A percentile compares a stretch with the other conserved stretches of the same genome.
Evolutionary conservation across 2,797 vertebrate genomes (phyloP).

Genomic region (Pseudochaenichthys georgianus): DNA sequence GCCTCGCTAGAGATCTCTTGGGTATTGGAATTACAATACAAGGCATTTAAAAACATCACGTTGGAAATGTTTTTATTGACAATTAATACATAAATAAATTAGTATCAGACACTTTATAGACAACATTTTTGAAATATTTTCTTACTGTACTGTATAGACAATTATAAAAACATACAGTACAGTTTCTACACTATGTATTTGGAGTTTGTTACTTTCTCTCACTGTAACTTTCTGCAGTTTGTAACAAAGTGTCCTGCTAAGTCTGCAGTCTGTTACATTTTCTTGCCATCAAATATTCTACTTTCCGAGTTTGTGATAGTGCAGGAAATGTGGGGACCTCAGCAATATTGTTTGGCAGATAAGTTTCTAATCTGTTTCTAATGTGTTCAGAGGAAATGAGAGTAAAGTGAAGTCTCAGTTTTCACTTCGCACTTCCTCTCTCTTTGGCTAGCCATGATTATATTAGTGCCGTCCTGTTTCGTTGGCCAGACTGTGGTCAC

Average conservation of each 20-base stretch:
- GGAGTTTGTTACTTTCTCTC: background rate
- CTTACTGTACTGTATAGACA: background rate
- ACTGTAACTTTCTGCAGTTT: constrained; percentile 8
- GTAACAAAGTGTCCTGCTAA: constrained; percentile 24
- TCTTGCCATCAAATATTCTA: too few species aligned
- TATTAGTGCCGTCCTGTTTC: constrained; percentile 2
- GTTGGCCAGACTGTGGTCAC: constrained; percentile 25
- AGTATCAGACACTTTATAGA: too few species aligned
- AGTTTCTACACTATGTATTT: background rate
- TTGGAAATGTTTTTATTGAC: too few species aligned
- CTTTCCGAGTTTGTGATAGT: background rate
- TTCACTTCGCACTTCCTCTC: constrained; percentile 31
- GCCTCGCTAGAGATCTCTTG: too few species aligned
- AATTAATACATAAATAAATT: too few species aligned
- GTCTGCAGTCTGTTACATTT: constrained; percentile 40
- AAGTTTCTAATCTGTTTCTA: constrained; percentile 20
- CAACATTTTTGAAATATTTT: too few species aligned
- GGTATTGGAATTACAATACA: too few species aligned
- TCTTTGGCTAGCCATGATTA: constrained; percentile 7
- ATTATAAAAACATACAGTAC: background rate
- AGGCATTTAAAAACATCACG: too few species aligned
- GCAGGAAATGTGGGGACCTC: constrained; percentile 25
- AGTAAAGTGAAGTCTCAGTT: constrained; percentile 35
- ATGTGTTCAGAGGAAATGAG: constrained; percentile 32
- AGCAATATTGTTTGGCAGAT: constrained; percentile 28